A percentile compares a stretch with the other conserved stretches of the same genome.
These are phyloP conservation scores for Genyomyrus donnyi DNA, from an alignment of 2,113 vertebrate genomes.

Conservation along the genomic window DNA sequence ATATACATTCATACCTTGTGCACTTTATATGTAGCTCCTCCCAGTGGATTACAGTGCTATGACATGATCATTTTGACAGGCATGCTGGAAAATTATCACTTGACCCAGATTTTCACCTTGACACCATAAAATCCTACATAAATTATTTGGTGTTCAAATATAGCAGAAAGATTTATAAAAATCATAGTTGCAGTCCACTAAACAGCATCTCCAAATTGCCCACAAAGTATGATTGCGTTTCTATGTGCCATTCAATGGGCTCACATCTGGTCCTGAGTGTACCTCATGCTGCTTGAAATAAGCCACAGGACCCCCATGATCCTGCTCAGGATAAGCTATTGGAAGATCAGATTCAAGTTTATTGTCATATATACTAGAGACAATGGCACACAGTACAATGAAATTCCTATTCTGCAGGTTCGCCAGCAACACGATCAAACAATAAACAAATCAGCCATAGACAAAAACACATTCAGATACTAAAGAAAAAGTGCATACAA, in stretches of 20 bases:
- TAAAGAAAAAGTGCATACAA: background rate
- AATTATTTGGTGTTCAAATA: background rate
- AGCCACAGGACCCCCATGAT: background rate
- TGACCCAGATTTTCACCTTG: background rate
- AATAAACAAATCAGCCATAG: background rate
- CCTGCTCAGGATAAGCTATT: background rate
- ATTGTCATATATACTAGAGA: background rate
- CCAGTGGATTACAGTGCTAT: background rate
- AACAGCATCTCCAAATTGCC: background rate
- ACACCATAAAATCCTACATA: background rate
- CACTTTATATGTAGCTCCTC: background rate
- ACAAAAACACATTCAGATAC: background rate
- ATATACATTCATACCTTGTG: conserved; percentile 3
- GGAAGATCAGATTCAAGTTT: background rate
- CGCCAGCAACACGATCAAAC: background rate
- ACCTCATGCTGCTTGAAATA: background rate
- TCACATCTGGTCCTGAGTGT: background rate
- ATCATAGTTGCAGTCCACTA: background rate
- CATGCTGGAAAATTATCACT: background rate
- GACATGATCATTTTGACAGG: conserved; percentile 2
- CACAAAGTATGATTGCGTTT: background rate
- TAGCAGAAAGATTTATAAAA: background rate
- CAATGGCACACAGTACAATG: background rate
- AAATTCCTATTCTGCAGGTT: background rate
- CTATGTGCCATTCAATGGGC: background rate